phyloP scores from a whole-genome alignment of 1,140 invertebrate species.

The Leptonema lineaticorne region DNA sequence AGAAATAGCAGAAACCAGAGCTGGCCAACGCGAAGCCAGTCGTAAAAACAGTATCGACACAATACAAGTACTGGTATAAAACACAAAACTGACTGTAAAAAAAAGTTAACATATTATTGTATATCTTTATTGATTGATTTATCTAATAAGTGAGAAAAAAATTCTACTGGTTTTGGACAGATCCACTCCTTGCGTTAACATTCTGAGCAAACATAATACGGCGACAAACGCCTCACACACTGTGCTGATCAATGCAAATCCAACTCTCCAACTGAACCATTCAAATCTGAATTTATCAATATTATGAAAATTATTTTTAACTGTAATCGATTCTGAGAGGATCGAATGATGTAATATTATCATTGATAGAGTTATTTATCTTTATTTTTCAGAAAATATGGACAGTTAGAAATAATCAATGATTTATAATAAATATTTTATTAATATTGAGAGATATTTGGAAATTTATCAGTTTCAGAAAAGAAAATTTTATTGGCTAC shows the following conservation, averaged over 20 bases:
- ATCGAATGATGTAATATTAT: too few species aligned
- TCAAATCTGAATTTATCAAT: conserved; percentile 31
- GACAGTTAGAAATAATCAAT: too few species aligned
- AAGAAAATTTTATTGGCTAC: too few species aligned
- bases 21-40: conserved; percentile 33
- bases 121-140: not conserved
- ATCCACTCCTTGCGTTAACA: conserved; percentile 24
- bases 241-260: conserved; percentile 22
- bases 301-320: not conserved
- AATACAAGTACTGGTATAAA: conserved; percentile 24
- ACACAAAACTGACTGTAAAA: conserved; percentile 31
- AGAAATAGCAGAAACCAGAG: conserved; percentile 23
- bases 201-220: conserved; percentile 16
- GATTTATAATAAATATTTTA: too few species aligned
- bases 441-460: too few species aligned
- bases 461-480: too few species aligned
- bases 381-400: too few species aligned
- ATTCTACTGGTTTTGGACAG: conserved; percentile 34
- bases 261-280: conserved; percentile 30
- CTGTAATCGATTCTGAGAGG: conserved; percentile 14
- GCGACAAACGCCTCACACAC: not conserved
- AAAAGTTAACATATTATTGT: not conserved
- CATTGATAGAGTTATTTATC: too few species aligned
- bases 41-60: conserved; percentile 34
- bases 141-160: not conserved